These are phyloP conservation scores for Heliconius charithonia DNA, from an alignment of 2,888 invertebrate species.

Conservation along the genomic window DNA sequence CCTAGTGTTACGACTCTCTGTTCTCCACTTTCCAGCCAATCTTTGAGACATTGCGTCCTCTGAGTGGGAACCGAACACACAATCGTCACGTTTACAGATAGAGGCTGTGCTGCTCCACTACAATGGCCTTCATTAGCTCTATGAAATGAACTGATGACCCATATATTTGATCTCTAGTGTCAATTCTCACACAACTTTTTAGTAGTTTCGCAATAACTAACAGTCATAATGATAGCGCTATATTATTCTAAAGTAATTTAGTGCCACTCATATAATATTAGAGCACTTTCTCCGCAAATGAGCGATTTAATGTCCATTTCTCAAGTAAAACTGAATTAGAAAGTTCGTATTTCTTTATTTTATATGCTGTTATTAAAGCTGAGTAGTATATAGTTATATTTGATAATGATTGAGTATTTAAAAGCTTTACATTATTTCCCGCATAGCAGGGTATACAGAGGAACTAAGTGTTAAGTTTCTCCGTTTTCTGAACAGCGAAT, in stretches of 20 bases:
- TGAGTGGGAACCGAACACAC: neutral
- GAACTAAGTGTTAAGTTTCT: neutral
- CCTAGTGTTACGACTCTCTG: no score
- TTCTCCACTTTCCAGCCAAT: neutral
- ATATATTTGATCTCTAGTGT: neutral
- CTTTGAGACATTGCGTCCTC: neutral
- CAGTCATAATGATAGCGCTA: neutral
- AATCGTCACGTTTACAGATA: neutral
- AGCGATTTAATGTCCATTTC: conserved; percentile 9
- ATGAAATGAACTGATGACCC: neutral
- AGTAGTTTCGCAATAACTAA: neutral
- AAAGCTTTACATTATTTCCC: neutral
- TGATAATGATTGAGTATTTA: neutral
- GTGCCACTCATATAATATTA: conserved; percentile 16
- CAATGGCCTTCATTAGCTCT: neutral
- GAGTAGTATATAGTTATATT: neutral
- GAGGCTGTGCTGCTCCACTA: neutral
- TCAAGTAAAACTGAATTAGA: neutral
- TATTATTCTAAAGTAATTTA: conserved; percentile 19
- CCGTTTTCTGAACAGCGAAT: no score
- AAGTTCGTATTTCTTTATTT: neutral
- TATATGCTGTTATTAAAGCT: neutral
- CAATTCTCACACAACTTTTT: conserved; percentile 1
- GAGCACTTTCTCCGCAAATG: conserved; percentile 21
- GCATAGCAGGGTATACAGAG: neutral